Conservation (phyloP, 2,888 invertebrate genomes). For the Drosophila birchii region DNA sequence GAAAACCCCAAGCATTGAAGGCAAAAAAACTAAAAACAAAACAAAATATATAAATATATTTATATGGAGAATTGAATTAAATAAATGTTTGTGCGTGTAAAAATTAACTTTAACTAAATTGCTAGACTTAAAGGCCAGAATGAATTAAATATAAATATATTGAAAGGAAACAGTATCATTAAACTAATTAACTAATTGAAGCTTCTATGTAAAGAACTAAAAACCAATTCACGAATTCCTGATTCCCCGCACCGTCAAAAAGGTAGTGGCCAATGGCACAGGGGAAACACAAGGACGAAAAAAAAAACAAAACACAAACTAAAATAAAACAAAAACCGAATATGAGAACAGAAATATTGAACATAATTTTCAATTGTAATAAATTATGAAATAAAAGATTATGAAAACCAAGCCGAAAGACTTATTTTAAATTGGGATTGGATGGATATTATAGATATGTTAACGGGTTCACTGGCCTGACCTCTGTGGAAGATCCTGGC, state of each 20-base stretch:
- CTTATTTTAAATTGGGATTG: conserved; percentile 12
- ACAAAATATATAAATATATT: conserved; percentile 69
- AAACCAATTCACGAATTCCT: conserved; percentile 57
- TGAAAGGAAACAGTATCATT: conserved; percentile 72
- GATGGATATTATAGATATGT: background rate
- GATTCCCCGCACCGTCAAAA: conserved; percentile 36
- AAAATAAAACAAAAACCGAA: conserved; percentile 9
- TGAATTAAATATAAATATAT: conserved; percentile 65
- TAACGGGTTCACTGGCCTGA: conserved; percentile 40
- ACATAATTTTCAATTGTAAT: conserved; percentile 84
- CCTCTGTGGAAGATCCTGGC: conserved; percentile 51
- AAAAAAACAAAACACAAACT: conserved; percentile 20
- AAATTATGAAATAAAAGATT: conserved; percentile 83
- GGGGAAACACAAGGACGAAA: conserved; percentile 40
- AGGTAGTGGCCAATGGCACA: conserved; percentile 24
- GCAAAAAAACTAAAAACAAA: background rate
- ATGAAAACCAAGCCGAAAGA: conserved; percentile 60
- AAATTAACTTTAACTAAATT: conserved; percentile 80
- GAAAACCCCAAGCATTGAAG: conserved; percentile 33
- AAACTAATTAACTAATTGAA: conserved; percentile 80
- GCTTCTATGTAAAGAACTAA: conserved; percentile 81
- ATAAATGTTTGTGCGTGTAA: conserved; percentile 81
- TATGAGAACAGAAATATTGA: conserved; percentile 69
- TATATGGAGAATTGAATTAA: conserved; percentile 71
- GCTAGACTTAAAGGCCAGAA: conserved; percentile 67